A percentile compares a stretch with the other conserved stretches of the same genome.
These are phyloP conservation scores for Hydropotes inermis DNA, from an alignment of 2,113 vertebrate genomes.

Conservation along the genomic window DNA sequence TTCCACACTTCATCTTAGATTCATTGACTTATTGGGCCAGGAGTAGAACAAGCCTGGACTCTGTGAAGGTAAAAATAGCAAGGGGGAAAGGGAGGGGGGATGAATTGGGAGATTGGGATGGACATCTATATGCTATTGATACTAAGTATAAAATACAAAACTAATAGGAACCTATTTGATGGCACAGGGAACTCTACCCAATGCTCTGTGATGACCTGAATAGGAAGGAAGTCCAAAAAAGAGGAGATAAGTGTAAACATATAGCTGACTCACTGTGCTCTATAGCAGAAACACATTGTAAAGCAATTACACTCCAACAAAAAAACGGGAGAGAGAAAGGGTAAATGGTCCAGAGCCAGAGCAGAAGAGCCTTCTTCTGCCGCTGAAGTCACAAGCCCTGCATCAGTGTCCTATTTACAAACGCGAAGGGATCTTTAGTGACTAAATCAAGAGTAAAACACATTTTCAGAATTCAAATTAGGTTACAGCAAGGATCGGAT, in stretches of 20 bases:
- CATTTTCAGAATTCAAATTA: not conserved
- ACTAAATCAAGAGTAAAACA: not conserved
- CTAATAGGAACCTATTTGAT: not conserved
- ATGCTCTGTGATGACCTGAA: not conserved
- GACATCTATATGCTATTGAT: not conserved
- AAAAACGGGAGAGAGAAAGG: not conserved
- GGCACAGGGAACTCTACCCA: not conserved
- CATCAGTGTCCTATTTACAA: not conserved
- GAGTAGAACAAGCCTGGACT: not conserved
- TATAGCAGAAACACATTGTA: not conserved
- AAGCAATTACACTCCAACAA: not conserved
- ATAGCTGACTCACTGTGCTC: not conserved
- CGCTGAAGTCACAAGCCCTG: not conserved
- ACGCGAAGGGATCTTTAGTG: not conserved
- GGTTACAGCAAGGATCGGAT: not conserved
- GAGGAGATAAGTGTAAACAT: not conserved
- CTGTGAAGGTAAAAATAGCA: not conserved
- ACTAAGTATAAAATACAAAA: not conserved
- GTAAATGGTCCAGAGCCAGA: not conserved
- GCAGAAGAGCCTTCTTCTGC: not conserved
- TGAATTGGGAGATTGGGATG: not conserved
- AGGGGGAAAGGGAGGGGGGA: not conserved
- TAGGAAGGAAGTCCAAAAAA: not conserved
- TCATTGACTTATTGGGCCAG: not conserved
- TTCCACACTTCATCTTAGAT: not conserved